Evolutionary conservation across 2,113 vertebrate species (phyloP).

Genomic region (Festucalex cinctus): DNA sequence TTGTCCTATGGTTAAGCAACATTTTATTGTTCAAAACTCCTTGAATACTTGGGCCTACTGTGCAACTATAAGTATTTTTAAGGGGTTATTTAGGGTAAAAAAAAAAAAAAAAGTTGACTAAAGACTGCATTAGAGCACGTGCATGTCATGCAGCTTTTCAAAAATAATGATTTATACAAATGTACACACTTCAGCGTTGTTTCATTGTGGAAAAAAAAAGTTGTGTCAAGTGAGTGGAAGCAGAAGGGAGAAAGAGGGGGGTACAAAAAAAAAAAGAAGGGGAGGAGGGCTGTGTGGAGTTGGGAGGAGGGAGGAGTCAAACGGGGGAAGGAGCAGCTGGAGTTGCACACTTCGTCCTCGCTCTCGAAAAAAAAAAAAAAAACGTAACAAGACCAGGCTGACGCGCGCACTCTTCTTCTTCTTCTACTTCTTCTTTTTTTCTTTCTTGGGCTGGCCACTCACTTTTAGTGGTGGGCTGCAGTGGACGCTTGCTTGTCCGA

Average conservation of each 20-base stretch:
- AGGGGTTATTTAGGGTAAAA: not conserved
- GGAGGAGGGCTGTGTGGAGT: constrained; percentile 60
- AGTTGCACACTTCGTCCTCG: constrained; percentile 73
- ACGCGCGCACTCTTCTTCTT: constrained; percentile 31
- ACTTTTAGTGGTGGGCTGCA: constrained; percentile 43
- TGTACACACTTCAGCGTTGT: not conserved
- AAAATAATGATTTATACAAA: not conserved
- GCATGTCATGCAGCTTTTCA: not conserved
- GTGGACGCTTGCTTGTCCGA: constrained; percentile 45
- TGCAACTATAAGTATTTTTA: not conserved
- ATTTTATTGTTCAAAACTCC: too few species aligned
- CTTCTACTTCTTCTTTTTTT: constrained; percentile 32
- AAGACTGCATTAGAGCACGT: not conserved
- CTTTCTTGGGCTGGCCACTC: constrained; percentile 45
- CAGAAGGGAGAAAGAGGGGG: constrained; percentile 17
- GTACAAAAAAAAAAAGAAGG: constrained; percentile 42
- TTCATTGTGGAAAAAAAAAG: not conserved
- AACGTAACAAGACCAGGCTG: constrained; percentile 63
- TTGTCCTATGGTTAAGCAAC: too few species aligned
- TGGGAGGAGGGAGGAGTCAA: constrained; percentile 76
- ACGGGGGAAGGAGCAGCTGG: constrained; percentile 76
- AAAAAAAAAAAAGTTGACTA: not conserved
- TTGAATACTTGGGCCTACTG: too few species aligned
- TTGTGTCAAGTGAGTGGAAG: constrained; percentile 2
- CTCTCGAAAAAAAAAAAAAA: constrained; percentile 59